These are phyloP conservation scores for Brachionus asplanchnoidis DNA, from an alignment of 1,140 invertebrate genomes.

Conservation along the genomic window DNA sequence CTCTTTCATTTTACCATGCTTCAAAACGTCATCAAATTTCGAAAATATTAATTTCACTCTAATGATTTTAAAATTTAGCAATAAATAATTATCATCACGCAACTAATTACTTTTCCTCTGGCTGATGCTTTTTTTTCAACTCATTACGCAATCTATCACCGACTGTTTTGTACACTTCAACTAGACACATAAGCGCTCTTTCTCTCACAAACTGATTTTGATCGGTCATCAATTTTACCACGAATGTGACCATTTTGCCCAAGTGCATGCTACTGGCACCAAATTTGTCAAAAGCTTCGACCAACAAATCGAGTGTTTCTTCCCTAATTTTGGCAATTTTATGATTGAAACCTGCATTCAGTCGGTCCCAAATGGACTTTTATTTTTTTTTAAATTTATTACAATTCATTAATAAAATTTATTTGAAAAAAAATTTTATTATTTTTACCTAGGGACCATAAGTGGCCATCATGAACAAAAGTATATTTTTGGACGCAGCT, in stretches of 20 bases:
- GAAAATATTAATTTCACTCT: constrained; percentile 68
- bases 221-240: constrained; percentile 79
- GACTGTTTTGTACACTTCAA: constrained; percentile 86
- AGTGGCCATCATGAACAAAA: constrained; percentile 34
- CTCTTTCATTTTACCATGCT: constrained; percentile 71
- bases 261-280: constrained; percentile 74
- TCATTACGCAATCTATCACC: constrained; percentile 79
- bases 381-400: neutral
- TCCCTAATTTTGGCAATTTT: constrained; percentile 80
- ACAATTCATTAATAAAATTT: neutral
- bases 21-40: constrained; percentile 79
- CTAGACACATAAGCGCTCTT: constrained; percentile 73
- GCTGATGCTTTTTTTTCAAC: constrained; percentile 71
- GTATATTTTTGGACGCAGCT: constrained; percentile 6
- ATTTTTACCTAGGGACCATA: constrained; percentile 14
- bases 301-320: constrained; percentile 71
- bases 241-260: constrained; percentile 71
- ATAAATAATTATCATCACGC: constrained; percentile 39
- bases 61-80: constrained; percentile 44
- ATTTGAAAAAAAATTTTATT: neutral
- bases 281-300: constrained; percentile 77
- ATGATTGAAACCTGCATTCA: constrained; percentile 70
- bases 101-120: constrained; percentile 67
- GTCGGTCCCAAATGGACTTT: constrained; percentile 69
- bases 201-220: constrained; percentile 70